Evolutionary conservation across 2,888 invertebrate genomes (phyloP).

Genomic region (Mesorhabditis belari): DNA sequence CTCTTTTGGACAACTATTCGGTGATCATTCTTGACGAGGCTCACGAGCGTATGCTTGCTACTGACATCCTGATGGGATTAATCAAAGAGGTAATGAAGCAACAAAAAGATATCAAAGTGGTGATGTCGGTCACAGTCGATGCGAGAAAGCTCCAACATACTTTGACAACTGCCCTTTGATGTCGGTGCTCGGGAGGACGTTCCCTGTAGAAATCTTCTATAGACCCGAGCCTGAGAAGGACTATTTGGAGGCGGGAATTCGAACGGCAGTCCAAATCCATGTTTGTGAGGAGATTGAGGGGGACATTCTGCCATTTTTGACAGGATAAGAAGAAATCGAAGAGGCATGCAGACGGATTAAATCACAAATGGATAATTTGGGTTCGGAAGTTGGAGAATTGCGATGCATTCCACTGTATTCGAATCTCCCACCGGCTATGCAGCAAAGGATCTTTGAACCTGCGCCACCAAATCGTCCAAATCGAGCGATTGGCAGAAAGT

Average conservation of each 20-base stretch:
- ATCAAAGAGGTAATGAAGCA: constrained; percentile 91
- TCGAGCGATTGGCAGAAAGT: constrained; percentile 72
- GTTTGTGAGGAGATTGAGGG: too few relatives aligned
- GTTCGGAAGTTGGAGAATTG: constrained; percentile 79
- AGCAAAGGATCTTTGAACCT: constrained; percentile 80
- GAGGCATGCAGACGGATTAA: too few relatives aligned
- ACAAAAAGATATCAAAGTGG: constrained; percentile 82
- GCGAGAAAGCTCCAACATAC: constrained; percentile 97
- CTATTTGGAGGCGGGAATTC: too few relatives aligned
- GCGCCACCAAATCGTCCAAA: constrained; percentile 83
- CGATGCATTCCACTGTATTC: too few relatives aligned
- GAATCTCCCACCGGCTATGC: too few relatives aligned
- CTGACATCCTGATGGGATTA: too few relatives aligned
- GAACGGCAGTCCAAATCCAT: too few relatives aligned
- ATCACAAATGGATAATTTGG: constrained; percentile 91
- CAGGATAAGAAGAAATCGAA: constrained; percentile 84
- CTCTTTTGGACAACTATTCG: constrained; percentile 89
- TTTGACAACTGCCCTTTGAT: too few relatives aligned
- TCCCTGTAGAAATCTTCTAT: constrained; percentile 94
- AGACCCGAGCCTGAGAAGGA: constrained; percentile 94
- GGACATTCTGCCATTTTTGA: constrained; percentile 83
- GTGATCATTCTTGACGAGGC: constrained; percentile 95
- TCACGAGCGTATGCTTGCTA: constrained; percentile 94
- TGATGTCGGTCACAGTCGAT: constrained; percentile 98
- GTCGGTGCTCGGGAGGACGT: constrained; percentile 90